These are phyloP conservation scores for Tridacna gigas DNA, from an alignment of 2,888 invertebrate genomes.

Conservation along the genomic window DNA sequence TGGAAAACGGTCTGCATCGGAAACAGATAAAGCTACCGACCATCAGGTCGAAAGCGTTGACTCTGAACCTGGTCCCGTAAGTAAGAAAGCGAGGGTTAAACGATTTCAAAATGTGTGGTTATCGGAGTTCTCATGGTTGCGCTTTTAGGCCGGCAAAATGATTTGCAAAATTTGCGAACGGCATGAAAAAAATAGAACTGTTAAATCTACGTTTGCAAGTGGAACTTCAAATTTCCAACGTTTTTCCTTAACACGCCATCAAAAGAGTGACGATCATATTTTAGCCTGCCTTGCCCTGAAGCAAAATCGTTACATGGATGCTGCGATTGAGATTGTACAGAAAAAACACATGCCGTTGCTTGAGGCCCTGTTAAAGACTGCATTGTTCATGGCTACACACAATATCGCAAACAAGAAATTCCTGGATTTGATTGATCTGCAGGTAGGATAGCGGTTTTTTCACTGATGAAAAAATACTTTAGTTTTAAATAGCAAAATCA, in stretches of 20 bases:
- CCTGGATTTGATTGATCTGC: conserved; percentile 30
- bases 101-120: no score
- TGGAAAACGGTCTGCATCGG: no score
- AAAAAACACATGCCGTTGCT: conserved; percentile 18
- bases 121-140: no score
- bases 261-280: neutral
- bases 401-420: conserved; percentile 26
- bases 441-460: no score
- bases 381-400: conserved; percentile 24
- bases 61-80: no score
- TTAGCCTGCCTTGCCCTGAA: neutral
- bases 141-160: no score
- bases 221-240: neutral
- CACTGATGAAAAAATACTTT: no score
- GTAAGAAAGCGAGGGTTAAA: no score
- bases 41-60: no score
- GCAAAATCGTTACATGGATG: conserved; percentile 14
- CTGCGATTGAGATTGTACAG: conserved; percentile 13
- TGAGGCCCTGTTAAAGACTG: conserved; percentile 28
- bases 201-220: neutral
- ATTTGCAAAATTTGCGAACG: neutral
- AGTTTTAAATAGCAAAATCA: no score
- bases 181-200: neutral
- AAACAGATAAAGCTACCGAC: no score
- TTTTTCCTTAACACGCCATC: neutral